These are phyloP conservation scores for Dallia pectoralis DNA, from an alignment of 2,797 vertebrate species.

Conservation along the genomic window DNA sequence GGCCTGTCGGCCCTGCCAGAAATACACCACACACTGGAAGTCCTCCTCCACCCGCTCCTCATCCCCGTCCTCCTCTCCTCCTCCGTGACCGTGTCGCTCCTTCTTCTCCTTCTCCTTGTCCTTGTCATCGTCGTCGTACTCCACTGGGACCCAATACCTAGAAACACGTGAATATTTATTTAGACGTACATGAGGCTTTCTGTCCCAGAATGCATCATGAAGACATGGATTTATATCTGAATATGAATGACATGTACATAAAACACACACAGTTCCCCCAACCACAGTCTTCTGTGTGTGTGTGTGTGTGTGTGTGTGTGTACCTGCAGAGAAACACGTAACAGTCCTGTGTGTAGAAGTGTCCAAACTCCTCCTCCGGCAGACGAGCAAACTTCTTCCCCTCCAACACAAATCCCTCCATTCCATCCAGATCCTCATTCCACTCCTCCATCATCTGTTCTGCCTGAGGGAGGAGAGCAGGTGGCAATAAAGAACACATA, in stretches of 20 bases:
- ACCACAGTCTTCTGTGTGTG: too few relatives aligned
- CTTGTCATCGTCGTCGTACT: conserved; percentile 86
- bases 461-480: conserved; percentile 69
- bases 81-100: conserved; percentile 10
- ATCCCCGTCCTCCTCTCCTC: conserved; percentile 53
- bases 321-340: conserved; percentile 99
- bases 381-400: conserved; percentile 96
- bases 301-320: neutral
- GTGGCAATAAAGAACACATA: too few relatives aligned
- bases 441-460: conserved; percentile 98
- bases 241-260: too few relatives aligned
- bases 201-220: too few relatives aligned
- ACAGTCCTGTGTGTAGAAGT: conserved; percentile 95
- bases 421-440: conserved; percentile 97
- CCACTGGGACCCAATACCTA: conserved; percentile 96
- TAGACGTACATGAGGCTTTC: too few relatives aligned
- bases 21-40: conserved; percentile 97
- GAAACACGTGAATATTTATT: neutral
- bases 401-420: conserved; percentile 97
- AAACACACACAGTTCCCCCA: too few relatives aligned
- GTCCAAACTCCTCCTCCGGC: conserved; percentile 96
- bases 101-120: conserved; percentile 42
- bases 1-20: conserved; percentile 98
- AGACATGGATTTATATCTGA: too few relatives aligned
- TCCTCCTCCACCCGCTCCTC: conserved; percentile 95